phyloP scores from a whole-genome alignment of 2,113 vertebrate species.

The Rutilus rutilus region DNA sequence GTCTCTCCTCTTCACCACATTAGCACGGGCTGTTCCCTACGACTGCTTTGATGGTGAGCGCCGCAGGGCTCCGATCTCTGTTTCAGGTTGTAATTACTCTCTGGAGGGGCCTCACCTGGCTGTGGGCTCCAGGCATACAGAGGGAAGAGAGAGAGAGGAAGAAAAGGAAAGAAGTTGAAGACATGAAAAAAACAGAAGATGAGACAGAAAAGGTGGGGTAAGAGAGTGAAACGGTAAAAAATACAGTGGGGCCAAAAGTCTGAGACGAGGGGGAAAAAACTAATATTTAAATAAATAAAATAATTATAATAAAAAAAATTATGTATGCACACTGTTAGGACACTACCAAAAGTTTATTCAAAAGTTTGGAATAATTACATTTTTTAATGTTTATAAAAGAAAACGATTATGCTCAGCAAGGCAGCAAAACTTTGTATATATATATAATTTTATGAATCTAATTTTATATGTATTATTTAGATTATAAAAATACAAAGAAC shows the following conservation, averaged over 20 bases:
- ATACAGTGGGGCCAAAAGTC: not conserved
- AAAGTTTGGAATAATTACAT: no score
- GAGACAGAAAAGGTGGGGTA: conserved; percentile 1
- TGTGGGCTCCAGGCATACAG: not conserved
- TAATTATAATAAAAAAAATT: not conserved
- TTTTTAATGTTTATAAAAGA: no score
- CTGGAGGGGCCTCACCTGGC: conserved; percentile 57
- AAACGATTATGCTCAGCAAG: not conserved
- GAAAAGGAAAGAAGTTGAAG: conserved; percentile 15
- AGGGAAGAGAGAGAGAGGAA: not conserved
- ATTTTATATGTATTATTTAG: not conserved
- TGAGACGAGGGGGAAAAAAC: not conserved
- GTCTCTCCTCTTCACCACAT: conserved; percentile 48
- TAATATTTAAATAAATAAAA: not conserved
- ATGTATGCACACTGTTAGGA: not conserved
- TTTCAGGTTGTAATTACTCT: conserved; percentile 56
- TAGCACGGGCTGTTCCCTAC: conserved; percentile 40
- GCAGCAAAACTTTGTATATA: not conserved
- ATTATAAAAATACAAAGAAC: no score
- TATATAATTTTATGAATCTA: no score
- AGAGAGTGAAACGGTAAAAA: not conserved
- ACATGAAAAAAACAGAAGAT: not conserved
- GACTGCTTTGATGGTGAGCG: conserved; percentile 52
- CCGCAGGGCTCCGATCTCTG: conserved; percentile 55
- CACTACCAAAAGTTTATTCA: no score